Conservation (phyloP, 2,888 invertebrate species). For the Onthophagus sagittarius region DNA sequence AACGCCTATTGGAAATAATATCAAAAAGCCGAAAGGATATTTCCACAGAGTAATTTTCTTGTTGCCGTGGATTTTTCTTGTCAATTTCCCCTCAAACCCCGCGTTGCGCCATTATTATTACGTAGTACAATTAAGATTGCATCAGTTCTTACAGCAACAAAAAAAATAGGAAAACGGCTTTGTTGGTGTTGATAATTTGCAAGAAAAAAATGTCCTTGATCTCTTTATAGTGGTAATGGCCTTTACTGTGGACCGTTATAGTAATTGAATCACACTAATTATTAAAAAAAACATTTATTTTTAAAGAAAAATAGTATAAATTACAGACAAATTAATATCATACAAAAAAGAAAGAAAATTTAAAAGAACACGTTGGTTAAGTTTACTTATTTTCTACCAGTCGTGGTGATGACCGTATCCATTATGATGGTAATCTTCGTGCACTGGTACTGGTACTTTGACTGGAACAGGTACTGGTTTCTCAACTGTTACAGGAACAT, state of each 20-base stretch:
- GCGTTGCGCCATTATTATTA: background rate
- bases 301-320: conserved; percentile 12
- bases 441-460: conserved; percentile 49
- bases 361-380: conserved; percentile 15
- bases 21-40: background rate
- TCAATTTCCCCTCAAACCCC: background rate
- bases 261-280: conserved; percentile 3
- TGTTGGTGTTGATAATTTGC: background rate
- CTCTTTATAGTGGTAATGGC: background rate
- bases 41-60: background rate
- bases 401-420: conserved; percentile 20
- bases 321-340: conserved; percentile 3
- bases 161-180: background rate
- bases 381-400: background rate
- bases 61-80: background rate
- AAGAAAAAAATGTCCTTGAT: background rate
- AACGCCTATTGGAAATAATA: background rate
- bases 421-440: conserved; percentile 26
- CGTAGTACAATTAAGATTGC: background rate
- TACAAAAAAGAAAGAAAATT: conserved; percentile 12
- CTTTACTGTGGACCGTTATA: background rate
- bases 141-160: background rate
- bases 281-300: conserved; percentile 16
- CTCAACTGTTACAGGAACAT: conserved; percentile 64
- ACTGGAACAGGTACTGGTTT: conserved; percentile 54